A percentile compares a stretch with the other conserved stretches of the same genome.
These are phyloP conservation scores for Ranitomeya variabilis DNA, from an alignment of 2,113 vertebrate genomes.

Conservation along the genomic window DNA sequence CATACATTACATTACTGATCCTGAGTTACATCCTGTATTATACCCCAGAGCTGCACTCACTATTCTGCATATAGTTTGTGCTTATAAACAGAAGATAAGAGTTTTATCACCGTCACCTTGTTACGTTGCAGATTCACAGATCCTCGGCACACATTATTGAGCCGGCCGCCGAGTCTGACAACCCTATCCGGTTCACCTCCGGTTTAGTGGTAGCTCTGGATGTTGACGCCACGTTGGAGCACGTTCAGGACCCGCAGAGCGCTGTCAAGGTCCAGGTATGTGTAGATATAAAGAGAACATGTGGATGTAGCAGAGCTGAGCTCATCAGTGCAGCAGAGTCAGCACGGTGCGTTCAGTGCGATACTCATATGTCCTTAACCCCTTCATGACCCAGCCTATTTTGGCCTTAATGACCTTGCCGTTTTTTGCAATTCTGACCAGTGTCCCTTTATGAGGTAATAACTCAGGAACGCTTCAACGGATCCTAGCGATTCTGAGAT, in stretches of 20 bases:
- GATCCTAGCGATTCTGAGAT: too few species aligned
- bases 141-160: constrained; percentile 92
- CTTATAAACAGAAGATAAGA: not conserved
- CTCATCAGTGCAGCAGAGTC: not conserved
- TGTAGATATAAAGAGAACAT: not conserved
- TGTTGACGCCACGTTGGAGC: constrained; percentile 91
- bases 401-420: too few species aligned
- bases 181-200: constrained; percentile 88
- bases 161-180: constrained; percentile 94
- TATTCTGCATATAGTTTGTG: not conserved
- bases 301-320: not conserved
- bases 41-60: too few species aligned
- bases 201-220: constrained; percentile 93
- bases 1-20: too few species aligned
- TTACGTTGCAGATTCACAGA: constrained; percentile 79
- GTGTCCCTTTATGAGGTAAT: too few species aligned
- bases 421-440: too few species aligned
- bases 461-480: too few species aligned
- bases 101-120: not conserved
- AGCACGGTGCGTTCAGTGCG: not conserved
- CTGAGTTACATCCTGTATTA: too few species aligned
- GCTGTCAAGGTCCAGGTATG: constrained; percentile 92
- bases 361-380: too few species aligned
- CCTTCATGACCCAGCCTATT: too few species aligned
- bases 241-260: constrained; percentile 89